Percentiles rank a stretch among this genome's conserved stretches.
Conservation (phyloP, 2,888 invertebrate species). For the Nymphalis urticae region DNA sequence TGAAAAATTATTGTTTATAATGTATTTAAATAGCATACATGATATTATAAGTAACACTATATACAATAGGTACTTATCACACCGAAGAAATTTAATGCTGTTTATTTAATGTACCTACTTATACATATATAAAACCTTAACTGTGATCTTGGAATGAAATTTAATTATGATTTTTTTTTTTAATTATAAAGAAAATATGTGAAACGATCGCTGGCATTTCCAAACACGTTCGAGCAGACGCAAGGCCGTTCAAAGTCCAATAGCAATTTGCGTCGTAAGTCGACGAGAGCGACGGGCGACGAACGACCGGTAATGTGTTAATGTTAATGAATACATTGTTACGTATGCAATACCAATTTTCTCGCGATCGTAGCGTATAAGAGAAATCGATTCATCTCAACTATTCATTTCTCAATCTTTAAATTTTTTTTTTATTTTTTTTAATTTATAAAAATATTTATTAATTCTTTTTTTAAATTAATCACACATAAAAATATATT, state of each 20-base stretch:
- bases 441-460: too few relatives aligned
- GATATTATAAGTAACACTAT: too few relatives aligned
- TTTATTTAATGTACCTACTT: too few relatives aligned
- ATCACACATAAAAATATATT: too few relatives aligned
- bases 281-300: constrained; percentile 26
- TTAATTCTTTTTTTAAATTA: too few relatives aligned
- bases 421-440: too few relatives aligned
- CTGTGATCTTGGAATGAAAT: background rate
- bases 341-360: background rate
- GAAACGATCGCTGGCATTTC: constrained; percentile 49
- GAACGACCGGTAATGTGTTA: constrained; percentile 28
- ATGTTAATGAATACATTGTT: constrained; percentile 14
- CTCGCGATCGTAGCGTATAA: background rate
- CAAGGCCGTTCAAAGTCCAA: constrained; percentile 72
- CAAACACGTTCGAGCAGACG: constrained; percentile 49
- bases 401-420: too few relatives aligned
- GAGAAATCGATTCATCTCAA: constrained; percentile 1
- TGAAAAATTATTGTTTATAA: too few relatives aligned
- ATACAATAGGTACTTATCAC: too few relatives aligned
- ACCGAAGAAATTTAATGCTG: too few relatives aligned
- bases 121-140: background rate
- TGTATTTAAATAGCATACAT: too few relatives aligned
- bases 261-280: constrained; percentile 44
- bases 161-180: constrained; percentile 8
- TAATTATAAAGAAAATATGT: constrained; percentile 28